These are phyloP conservation scores for Luidia sarsii DNA, from an alignment of 53 echinoderm and acorn worm genomes.

Conservation along the genomic window DNA sequence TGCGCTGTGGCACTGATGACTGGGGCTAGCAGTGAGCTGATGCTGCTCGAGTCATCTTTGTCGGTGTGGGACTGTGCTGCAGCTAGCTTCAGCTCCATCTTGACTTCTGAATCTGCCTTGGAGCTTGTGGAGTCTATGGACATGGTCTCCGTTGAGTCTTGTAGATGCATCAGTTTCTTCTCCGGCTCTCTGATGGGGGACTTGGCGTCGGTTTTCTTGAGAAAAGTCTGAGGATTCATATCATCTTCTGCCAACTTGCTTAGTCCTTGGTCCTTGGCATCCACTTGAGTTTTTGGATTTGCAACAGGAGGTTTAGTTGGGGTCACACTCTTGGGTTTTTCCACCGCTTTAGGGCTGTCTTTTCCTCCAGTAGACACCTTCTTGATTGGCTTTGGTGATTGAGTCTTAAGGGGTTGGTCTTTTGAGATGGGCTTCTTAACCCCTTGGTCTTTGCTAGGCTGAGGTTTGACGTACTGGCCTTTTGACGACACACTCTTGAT, in stretches of 20 bases:
- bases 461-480: neutral
- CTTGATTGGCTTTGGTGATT: conserved; percentile 8
- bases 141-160: neutral
- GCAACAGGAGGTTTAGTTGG: neutral
- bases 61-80: too few species aligned
- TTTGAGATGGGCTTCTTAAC: neutral
- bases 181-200: neutral
- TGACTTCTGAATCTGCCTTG: too few species aligned
- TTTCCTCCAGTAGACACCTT: conserved; percentile 6
- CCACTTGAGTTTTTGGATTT: conserved; percentile 8
- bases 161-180: neutral
- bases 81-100: too few species aligned
- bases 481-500: conserved; percentile 1
- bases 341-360: conserved; percentile 4
- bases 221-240: too few species aligned
- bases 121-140: neutral
- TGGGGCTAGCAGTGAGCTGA: too few species aligned
- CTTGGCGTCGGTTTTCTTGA: neutral
- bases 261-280: neutral
- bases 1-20: neutral
- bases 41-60: too few species aligned
- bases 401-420: neutral
- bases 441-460: conserved; percentile 21
- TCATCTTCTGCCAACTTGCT: too few species aligned
- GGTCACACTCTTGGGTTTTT: neutral